Conservation (phyloP, 2,888 invertebrate species). For the Phoronis australis region DNA sequence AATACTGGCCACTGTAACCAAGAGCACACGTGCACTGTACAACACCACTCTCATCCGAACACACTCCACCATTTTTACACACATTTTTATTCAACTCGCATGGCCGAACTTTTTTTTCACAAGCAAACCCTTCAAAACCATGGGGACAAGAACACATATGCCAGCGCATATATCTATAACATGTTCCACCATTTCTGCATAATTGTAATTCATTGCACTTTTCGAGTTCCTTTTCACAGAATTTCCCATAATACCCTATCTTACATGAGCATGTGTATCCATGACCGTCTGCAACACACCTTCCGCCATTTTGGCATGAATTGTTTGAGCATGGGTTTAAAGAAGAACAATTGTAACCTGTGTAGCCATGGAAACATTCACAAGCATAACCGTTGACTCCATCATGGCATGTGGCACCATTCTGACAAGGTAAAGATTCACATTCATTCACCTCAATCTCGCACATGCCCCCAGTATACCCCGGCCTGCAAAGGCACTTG, state of each 20-base stretch:
- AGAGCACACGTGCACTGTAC: no score
- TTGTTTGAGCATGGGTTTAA: constrained; percentile 35
- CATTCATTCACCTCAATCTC: constrained; percentile 56
- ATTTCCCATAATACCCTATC: constrained; percentile 77
- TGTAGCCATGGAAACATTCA: constrained; percentile 31
- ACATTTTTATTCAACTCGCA: no score
- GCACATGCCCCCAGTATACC: constrained; percentile 35
- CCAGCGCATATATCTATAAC: no score
- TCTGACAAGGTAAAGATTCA: constrained; percentile 79
- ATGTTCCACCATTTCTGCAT: no score
- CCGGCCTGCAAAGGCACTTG: constrained; percentile 28
- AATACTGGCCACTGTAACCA: no score
- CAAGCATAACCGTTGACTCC: constrained; percentile 30
- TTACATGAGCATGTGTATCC: constrained; percentile 75
- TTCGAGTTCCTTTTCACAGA: constrained; percentile 91
- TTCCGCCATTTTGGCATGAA: constrained; percentile 28
- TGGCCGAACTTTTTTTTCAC: no score
- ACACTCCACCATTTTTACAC: no score
- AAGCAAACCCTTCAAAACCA: no score
- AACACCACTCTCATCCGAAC: no score
- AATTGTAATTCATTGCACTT: no score
- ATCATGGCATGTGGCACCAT: constrained; percentile 69
- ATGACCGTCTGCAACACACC: constrained; percentile 54
- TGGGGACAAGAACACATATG: no score
- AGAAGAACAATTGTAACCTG: constrained; percentile 33